Conservation (phyloP, 2,797 vertebrate genomes). For the Sphaeramia orbicularis region DNA sequence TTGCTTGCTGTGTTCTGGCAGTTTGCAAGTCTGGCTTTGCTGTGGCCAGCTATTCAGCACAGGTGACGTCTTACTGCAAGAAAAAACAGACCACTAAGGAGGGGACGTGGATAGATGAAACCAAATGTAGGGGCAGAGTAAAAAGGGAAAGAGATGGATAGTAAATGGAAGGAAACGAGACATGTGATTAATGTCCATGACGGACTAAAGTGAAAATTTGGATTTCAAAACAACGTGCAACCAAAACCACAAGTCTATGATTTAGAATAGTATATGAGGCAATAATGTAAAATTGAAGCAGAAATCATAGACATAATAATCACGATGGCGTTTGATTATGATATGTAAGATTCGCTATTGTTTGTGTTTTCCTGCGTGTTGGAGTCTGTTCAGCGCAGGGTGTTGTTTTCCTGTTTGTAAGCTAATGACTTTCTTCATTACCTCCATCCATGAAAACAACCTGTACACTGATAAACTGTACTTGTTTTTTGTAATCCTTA, state of each 20-base stretch:
- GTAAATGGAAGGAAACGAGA: constrained; percentile 40
- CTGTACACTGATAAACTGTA: too few species aligned
- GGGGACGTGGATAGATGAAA: constrained; percentile 51
- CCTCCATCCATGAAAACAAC: too few species aligned
- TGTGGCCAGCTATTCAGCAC: constrained; percentile 62
- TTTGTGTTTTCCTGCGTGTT: too few species aligned
- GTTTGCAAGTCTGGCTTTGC: constrained; percentile 65
- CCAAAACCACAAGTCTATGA: constrained; percentile 14
- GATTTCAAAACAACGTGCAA: constrained; percentile 12
- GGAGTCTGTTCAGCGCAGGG: too few species aligned
- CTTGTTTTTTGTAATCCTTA: too few species aligned
- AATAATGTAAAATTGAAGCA: too few species aligned
- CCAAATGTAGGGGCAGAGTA: constrained; percentile 32
- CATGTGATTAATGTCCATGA: constrained; percentile 35
- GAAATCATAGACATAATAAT: too few species aligned
- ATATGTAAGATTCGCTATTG: too few species aligned
- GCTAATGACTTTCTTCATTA: too few species aligned
- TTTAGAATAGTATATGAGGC: constrained; percentile 2
- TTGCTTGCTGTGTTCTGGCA: constrained; percentile 76
- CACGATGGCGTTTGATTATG: too few species aligned
- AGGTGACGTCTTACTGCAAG: constrained; percentile 77
- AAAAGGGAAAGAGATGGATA: constrained; percentile 21
- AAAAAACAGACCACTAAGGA: constrained; percentile 25
- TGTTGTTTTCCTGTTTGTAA: too few species aligned
- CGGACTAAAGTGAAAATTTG: not conserved